These are phyloP conservation scores for Theodoxus fluviatilis DNA, from an alignment of 2,888 invertebrate species.

Conservation along the genomic window DNA sequence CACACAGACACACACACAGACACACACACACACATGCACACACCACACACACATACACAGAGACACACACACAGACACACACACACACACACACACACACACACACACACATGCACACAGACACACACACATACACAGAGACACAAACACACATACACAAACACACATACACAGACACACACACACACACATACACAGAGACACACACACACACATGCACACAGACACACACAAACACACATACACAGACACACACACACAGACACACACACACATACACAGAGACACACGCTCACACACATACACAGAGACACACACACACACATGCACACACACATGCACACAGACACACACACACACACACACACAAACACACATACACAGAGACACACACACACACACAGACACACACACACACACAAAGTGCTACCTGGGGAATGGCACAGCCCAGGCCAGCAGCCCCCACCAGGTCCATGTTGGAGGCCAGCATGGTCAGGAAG, in stretches of 20 bases:
- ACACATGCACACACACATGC: neutral
- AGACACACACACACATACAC: neutral
- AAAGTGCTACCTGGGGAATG: constrained; percentile 52
- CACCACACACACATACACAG: neutral
- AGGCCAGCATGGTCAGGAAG: constrained; percentile 49
- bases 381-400: constrained; percentile 15
- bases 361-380: neutral
- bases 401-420: neutral
- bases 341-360: neutral
- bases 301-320: neutral
- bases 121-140: no score
- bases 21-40: neutral
- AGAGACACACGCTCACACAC: neutral
- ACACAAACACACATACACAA: no score
- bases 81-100: neutral
- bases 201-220: neutral
- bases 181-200: neutral
- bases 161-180: no score
- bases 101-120: neutral
- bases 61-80: constrained; percentile 12
- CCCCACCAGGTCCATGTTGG: constrained; percentile 54
- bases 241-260: no score
- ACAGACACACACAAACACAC: neutral
- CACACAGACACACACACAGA: neutral
- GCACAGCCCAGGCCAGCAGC: constrained; percentile 56